Base-by-base conservation (phyloP, 2,113 vertebrate species). In the Oreotrochilus melanogaster region DNA sequence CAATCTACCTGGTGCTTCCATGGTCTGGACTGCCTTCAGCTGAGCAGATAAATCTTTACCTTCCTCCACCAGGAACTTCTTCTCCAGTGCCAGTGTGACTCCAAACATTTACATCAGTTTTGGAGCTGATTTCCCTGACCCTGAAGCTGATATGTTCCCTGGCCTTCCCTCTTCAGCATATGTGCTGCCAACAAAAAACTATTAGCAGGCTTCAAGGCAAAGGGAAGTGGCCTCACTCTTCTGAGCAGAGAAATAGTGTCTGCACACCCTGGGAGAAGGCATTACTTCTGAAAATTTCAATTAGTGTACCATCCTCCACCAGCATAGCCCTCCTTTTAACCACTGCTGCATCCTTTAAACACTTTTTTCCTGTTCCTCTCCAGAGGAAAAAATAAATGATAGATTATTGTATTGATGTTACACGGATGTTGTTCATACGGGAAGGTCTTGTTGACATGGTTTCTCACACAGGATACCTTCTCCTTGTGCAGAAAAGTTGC, bases 381-480 rank as follows among this genome's bases (percentile, higher is more conserved):
- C 18, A 86, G 92, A 94, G 92, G 89, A 89, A 95, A 94, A 96
- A 95, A 76, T 72, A 88, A 88, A 83, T 80, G 67, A 86, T 92
- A 88, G 92, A 96, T 93, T 83, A 86, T 56, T 80, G 67, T 92
- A 57, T 92, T 90, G 90, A 86, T 11, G 2, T 66, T 97, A 76
- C 8, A 6, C 54, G 92, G 73, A 80, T 21, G 30, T 47, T 83
- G 66, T 51, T 22, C 61, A 93, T 90, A 54, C 35, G 15, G 92
- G 80, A 95, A 48, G 79, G 23, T 80, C 51, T 92, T 93, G 93
- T 94, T 95, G 86, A 86, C 43, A 10, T 60, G 27, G 39, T 62
- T 92, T 71, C 69, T 93, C 19, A 1, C 69, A 74, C 60, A 58
- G 90, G 78, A 92, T 80, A 48, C 67, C 71, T 89, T 89, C 51